Conservation (phyloP, 1,140 invertebrate species). For the Triops longicaudatus region DNA sequence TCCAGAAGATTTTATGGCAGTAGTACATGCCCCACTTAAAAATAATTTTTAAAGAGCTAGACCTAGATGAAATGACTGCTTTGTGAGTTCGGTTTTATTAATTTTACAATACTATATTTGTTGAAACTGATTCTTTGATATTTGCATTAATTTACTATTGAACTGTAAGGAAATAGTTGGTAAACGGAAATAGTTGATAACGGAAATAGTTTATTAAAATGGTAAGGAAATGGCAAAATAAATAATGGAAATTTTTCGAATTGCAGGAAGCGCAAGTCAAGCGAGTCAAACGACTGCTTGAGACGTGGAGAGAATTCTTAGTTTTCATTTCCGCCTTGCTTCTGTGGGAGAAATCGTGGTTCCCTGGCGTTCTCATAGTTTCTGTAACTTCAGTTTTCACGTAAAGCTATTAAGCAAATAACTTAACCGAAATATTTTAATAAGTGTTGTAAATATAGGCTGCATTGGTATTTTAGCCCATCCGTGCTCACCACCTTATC, state of each 20-base stretch:
- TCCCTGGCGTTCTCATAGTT: conserved; percentile 62
- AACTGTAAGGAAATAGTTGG: too few relatives aligned
- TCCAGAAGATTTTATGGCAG: too few relatives aligned
- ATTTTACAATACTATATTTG: too few relatives aligned
- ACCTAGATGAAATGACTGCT: too few relatives aligned
- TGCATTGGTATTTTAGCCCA: conserved; percentile 70
- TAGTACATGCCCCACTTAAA: too few relatives aligned
- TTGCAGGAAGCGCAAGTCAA: conserved; percentile 59
- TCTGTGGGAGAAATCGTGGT: conserved; percentile 71
- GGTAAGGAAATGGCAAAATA: too few relatives aligned
- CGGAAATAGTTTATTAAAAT: too few relatives aligned
- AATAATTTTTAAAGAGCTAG: too few relatives aligned
- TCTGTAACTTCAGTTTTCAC: conserved; percentile 55
- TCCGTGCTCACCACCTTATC: conserved; percentile 68
- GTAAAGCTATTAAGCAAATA: conserved; percentile 36
- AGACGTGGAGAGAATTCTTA: conserved; percentile 71
- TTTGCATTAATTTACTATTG: too few relatives aligned
- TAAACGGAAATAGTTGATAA: too few relatives aligned
- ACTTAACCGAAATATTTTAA: conserved; percentile 2
- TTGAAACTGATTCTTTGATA: too few relatives aligned
- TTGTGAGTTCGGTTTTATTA: too few relatives aligned
- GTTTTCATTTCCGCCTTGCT: conserved; percentile 62
- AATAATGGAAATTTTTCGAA: not conserved
- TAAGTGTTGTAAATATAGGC: conserved; percentile 36
- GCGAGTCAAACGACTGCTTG: conserved; percentile 61